Base-by-base conservation (phyloP, 2,113 vertebrate genomes). In the Hemichromis elongatus region DNA sequence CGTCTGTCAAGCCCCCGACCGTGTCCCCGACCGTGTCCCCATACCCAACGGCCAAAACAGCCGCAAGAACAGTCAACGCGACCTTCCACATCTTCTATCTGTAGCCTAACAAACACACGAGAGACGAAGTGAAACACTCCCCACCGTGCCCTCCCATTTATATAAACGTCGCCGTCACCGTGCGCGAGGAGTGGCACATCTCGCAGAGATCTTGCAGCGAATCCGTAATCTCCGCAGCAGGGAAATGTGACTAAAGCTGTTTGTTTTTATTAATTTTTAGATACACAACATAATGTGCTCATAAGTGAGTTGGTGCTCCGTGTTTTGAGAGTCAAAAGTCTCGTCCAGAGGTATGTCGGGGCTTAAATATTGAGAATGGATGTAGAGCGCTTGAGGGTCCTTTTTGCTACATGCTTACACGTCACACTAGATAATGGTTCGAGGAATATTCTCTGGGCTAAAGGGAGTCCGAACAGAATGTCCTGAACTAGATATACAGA, bases 1-100 rank as follows among this genome's bases (percentile, higher is more conserved):
- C 37, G 0, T 88, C 6, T 0, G 0, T 0, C 0, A 9, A 19
- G 0, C 9, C 97, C 1, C 98, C 98, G n/a, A n/a, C n/a, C n/a
- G n/a, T n/a, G n/a, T n/a, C n/a, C n/a, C n/a, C n/a, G 0, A 19
- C 0, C 1, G 97, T 0, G 1, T 0, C 0, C 1, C 21, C 26
- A 0, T 24, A 37, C 0, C 63, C 84, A 3, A 92, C 83, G 52
- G 93, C 59, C 11, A 91, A 35, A 16, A 57, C 2, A 7, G 85
- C 86, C 4, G 84, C 91, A 9, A 95, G 5, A 13, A 91, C 2
- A 1, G 79, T 3, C 0, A 91, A 9, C 2, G 83, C 50, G 3
- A 92, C 8, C 54, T 91, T 93, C 87, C 85, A 85, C 90, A 84
- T 87, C 77, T 45, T 52, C 2, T 35, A 28, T 70, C 7, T 63